Evolutionary conservation across 1,140 invertebrate species (phyloP), one percentile per base, ranked within the genome.

Genomic region (Diorhabda elongata): DNA sequence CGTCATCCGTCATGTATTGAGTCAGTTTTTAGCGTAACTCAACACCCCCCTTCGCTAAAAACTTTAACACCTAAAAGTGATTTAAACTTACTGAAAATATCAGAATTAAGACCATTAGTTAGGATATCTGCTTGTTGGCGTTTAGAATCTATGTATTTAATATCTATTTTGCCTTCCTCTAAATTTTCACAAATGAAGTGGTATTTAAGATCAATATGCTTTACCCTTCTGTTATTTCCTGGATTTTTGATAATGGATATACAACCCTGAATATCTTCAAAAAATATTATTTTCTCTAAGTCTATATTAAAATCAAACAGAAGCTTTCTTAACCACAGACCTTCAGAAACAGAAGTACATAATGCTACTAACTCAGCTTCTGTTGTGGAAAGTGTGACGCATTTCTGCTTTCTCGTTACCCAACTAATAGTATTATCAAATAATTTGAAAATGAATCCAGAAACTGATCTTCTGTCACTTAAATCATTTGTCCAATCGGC

Each of bases 351-450:
- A n/a, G 71, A 74, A 66, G 76, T 75, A 73, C 73, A 71, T 6
- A 72, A 74, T 52, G 79, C 76, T 4, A 81, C 57, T 73, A 74
- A 79, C 67, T 77, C 77, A 87, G 89, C 79, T 90, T 91, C 73
- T 85, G 73, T 73, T n/a, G 58, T 65, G 58, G 70, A 76, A 42
- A 74, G 45, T 9, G 67, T 43, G 2, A 72, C 69, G 64, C 64
- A 65, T 42, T 61, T 62, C 66, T 74, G 72, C 64, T 73, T 75
- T 47, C 67, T 70, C 5, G 64, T 73, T 60, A 61, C 44, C 71
- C 73, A 75, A 59, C 43, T 43, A n/a, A 77, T 64, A 8, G 72
- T 72, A 59, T 26, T 26, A 26, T 26, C 26, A 26, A 26, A 26
- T 26, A 26, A 26, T 26, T 26, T 26, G 26, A 26, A 26, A 26